Evolutionary conservation across 2,797 vertebrate genomes (phyloP).

Genomic region (Manis pentadactyla): DNA sequence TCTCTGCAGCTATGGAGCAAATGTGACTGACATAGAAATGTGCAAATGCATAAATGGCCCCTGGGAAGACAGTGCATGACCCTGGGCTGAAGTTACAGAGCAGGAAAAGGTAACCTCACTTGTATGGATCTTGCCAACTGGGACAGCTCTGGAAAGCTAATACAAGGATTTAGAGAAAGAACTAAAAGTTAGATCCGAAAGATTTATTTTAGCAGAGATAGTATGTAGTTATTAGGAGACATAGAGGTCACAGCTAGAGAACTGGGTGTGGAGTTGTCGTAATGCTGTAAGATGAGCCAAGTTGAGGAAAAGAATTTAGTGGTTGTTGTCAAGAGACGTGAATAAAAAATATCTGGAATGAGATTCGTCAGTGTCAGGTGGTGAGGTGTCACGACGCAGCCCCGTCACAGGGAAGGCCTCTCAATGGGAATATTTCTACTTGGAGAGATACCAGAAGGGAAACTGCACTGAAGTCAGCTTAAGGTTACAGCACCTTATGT

Average conservation of each 20-base stretch:
- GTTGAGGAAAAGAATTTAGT: background rate
- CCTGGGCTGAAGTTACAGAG: background rate
- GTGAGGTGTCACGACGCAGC: background rate
- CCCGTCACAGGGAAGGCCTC: background rate
- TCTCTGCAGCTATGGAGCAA: background rate
- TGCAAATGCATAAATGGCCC: background rate
- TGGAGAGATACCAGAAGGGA: background rate
- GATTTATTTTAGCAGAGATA: background rate
- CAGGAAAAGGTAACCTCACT: background rate
- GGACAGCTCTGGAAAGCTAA: background rate
- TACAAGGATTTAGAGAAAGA: background rate
- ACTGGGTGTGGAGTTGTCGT: slow-evolving; percentile 18
- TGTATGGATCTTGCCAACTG: background rate
- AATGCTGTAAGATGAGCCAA: background rate
- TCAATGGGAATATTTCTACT: background rate
- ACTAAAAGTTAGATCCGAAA: background rate
- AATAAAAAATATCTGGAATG: slow-evolving; percentile 41
- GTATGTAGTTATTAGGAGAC: slow-evolving; percentile 17
- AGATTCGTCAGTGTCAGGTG: background rate
- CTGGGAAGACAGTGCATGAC: background rate
- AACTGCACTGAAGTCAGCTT: background rate
- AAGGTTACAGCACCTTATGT: background rate
- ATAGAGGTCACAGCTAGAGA: background rate
- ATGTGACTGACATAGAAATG: background rate
- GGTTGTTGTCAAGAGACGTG: background rate